Conservation (phyloP, 1,140 invertebrate genomes). For the Triops longicaudatus region DNA sequence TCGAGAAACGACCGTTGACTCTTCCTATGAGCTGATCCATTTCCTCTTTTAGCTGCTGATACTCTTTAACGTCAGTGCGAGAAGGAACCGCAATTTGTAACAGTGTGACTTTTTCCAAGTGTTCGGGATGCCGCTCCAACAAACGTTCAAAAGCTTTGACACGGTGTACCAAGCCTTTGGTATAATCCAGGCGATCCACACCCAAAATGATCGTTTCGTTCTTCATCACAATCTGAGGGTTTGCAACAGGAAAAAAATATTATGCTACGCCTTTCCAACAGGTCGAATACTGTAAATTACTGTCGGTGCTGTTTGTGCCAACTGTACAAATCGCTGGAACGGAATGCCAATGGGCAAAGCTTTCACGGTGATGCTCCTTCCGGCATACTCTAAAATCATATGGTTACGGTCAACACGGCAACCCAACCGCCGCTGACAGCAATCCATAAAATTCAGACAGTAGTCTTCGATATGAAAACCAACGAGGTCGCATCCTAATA, state of each 20-base stretch:
- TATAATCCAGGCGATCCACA: constrained; percentile 44
- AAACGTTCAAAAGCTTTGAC: constrained; percentile 41
- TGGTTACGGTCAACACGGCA: constrained; percentile 39
- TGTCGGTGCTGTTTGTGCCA: constrained; percentile 37
- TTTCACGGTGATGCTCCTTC: constrained; percentile 38
- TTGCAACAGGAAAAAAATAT: neutral
- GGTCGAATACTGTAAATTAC: constrained; percentile 30
- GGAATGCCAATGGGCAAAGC: constrained; percentile 41
- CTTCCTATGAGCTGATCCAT: constrained; percentile 41
- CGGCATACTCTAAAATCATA: constrained; percentile 39
- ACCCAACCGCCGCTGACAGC: constrained; percentile 39
- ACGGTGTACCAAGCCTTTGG: constrained; percentile 42
- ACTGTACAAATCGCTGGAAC: constrained; percentile 38
- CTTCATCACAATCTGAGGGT: constrained; percentile 33
- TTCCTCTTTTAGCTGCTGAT: constrained; percentile 42
- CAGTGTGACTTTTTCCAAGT: constrained; percentile 37
- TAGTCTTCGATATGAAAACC: constrained; percentile 45
- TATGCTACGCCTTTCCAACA: neutral
- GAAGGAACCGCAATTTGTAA: constrained; percentile 41
- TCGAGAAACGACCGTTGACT: constrained; percentile 41
- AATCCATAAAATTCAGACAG: constrained; percentile 43
- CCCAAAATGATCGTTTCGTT: constrained; percentile 39
- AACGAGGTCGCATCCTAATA: constrained; percentile 39
- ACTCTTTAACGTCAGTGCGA: constrained; percentile 42
- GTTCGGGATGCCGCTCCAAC: constrained; percentile 39